Conservation (phyloP, 2,113 vertebrate genomes). For the Nycticorax nycticorax region DNA sequence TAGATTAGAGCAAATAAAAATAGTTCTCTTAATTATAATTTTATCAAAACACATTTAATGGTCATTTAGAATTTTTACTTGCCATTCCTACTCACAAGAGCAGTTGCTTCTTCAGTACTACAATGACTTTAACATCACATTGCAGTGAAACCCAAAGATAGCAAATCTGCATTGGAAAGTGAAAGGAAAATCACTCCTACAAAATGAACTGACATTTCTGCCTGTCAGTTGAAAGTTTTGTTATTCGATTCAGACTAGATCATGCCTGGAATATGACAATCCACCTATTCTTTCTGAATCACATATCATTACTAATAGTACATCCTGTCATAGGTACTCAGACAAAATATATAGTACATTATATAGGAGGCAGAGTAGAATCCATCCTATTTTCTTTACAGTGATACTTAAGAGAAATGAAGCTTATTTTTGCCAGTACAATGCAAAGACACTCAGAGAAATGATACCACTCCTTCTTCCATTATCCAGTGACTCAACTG, state of each 20-base stretch:
- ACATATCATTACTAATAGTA: conserved; percentile 22
- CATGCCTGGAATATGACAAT: conserved; percentile 3
- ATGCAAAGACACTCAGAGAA: not conserved
- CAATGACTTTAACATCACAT: not conserved
- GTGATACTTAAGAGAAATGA: not conserved
- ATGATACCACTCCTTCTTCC: not conserved
- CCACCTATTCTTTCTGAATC: conserved; percentile 20
- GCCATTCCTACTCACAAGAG: not conserved
- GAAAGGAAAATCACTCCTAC: conserved; percentile 9
- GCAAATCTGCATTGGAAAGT: not conserved
- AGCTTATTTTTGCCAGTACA: not conserved
- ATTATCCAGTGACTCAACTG: not conserved
- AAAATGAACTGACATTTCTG: conserved; percentile 34
- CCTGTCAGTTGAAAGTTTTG: not conserved
- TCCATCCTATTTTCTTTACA: not conserved
- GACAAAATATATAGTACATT: conserved; percentile 25
- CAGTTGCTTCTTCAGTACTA: not conserved
- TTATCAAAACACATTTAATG: not conserved
- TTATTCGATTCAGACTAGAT: not conserved
- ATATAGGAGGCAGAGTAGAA: not conserved
- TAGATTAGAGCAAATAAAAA: not conserved
- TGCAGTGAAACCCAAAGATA: not conserved
- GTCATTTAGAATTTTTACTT: not conserved
- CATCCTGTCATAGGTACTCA: conserved; percentile 11
- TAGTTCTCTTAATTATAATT: not conserved